phyloP scores from a whole-genome alignment of 2,888 invertebrate species.

The Caenorhabditis plicata region DNA sequence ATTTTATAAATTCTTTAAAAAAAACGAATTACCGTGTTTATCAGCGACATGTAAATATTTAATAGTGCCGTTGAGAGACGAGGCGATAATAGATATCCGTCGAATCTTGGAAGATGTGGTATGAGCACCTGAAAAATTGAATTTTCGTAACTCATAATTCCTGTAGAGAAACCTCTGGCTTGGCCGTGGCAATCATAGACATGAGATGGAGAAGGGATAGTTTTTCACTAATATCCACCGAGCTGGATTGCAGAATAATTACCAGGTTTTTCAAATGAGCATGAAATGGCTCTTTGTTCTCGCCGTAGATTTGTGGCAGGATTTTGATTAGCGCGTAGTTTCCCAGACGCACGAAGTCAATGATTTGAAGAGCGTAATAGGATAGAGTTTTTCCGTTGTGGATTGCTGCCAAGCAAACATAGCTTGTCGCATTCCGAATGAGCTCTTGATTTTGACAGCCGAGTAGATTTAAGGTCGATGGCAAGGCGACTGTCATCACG shows the following conservation, averaged over 20 bases:
- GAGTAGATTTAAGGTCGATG: constrained; percentile 76
- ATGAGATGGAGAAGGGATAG: constrained; percentile 81
- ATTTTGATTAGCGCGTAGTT: constrained; percentile 86
- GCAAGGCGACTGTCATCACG: constrained; percentile 82
- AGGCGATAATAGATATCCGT: constrained; percentile 75
- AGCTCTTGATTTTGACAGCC: constrained; percentile 82
- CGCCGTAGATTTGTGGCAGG: constrained; percentile 84
- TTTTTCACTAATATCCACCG: constrained; percentile 83
- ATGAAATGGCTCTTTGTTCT: constrained; percentile 82
- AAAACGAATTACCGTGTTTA: too few species aligned
- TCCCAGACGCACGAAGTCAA: too few species aligned
- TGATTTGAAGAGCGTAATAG: constrained; percentile 83
- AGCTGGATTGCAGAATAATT: constrained; percentile 27
- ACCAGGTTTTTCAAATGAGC: constrained; percentile 82
- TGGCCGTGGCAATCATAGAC: constrained; percentile 79
- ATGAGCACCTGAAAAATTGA: constrained; percentile 73
- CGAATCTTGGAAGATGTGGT: constrained; percentile 80
- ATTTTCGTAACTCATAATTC: neutral
- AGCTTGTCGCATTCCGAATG: constrained; percentile 83
- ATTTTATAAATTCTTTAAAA: too few species aligned
- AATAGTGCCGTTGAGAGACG: constrained; percentile 74
- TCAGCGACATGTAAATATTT: constrained; percentile 75
- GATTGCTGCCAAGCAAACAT: constrained; percentile 86
- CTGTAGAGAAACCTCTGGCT: constrained; percentile 73
- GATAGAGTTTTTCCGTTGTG: constrained; percentile 84